phyloP scores from a whole-genome alignment of 2,797 vertebrate species.

The Xiphophorus birchmanni region DNA sequence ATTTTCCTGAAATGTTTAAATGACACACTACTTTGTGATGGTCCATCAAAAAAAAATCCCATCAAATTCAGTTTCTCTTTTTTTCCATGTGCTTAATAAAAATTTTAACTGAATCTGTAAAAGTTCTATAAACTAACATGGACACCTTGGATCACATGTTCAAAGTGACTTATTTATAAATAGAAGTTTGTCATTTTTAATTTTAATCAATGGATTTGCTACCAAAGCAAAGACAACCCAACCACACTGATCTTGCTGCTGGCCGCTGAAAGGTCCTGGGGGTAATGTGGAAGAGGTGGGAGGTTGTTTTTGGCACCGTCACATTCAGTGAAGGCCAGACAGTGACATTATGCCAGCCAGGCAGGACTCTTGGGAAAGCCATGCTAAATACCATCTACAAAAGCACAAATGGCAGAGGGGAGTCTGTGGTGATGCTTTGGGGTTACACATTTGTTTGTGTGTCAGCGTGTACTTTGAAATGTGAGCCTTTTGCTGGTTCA shows the following conservation, averaged over 20 bases:
- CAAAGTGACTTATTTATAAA: conserved; percentile 18
- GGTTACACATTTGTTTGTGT: conserved; percentile 44
- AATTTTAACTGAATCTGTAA: background rate
- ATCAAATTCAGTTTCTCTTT: background rate
- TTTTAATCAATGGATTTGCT: conserved; percentile 19
- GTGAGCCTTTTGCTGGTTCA: conserved; percentile 19
- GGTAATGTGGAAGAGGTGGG: conserved; percentile 41
- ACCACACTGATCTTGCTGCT: conserved; percentile 33
- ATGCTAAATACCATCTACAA: conserved; percentile 77
- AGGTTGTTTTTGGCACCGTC: conserved; percentile 66
- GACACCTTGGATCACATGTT: background rate
- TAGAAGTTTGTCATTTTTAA: background rate
- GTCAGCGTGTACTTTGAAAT: conserved; percentile 38
- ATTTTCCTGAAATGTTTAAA: background rate
- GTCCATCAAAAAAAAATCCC: background rate
- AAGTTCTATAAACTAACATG: background rate
- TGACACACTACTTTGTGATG: background rate
- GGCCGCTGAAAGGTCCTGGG: conserved; percentile 44
- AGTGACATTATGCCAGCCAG: conserved; percentile 74
- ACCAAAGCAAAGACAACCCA: conserved; percentile 27
- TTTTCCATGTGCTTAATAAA: background rate
- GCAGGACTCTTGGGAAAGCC: conserved; percentile 55
- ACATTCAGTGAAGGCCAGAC: conserved; percentile 72
- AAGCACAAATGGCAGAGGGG: conserved; percentile 69
- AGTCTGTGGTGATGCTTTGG: conserved; percentile 53